These are phyloP conservation scores for Corythornis leucogaster DNA, from an alignment of 2,797 vertebrate genomes.

Conservation along the genomic window DNA sequence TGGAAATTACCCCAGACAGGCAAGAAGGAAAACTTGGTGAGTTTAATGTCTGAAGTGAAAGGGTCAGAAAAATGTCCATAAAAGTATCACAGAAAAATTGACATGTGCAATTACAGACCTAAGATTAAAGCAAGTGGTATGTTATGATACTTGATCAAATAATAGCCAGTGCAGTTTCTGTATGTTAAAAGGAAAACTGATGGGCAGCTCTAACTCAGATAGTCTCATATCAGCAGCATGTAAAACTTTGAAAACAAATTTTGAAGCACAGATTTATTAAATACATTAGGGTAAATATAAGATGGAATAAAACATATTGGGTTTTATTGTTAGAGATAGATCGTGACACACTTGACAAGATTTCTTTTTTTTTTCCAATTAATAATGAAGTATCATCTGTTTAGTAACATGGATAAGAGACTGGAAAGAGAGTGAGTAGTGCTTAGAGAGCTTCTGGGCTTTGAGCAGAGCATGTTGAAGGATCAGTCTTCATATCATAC, in stretches of 20 bases:
- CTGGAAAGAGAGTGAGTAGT: background rate
- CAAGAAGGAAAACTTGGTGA: background rate
- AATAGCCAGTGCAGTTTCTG: background rate
- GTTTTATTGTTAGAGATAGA: background rate
- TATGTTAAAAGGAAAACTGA: background rate
- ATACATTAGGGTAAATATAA: background rate
- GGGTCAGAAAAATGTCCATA: background rate
- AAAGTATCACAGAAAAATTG: background rate
- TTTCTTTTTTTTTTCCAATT: background rate
- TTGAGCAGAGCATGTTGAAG: conserved; percentile 15
- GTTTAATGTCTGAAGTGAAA: background rate
- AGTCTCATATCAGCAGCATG: background rate
- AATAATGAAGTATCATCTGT: background rate
- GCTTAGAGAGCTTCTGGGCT: background rate
- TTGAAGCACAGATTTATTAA: background rate
- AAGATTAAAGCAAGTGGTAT: background rate
- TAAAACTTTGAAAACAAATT: background rate
- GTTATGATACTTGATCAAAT: background rate
- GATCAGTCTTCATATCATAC: conserved; percentile 1
- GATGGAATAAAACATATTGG: background rate
- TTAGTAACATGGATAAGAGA: background rate
- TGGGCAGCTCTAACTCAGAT: background rate
- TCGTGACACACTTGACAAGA: background rate
- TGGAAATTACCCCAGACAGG: background rate
- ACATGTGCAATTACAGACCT: background rate